Evolutionary conservation across 2,888 invertebrate genomes (phyloP).

Genomic region (Branchipolynoe longqiensis): DNA sequence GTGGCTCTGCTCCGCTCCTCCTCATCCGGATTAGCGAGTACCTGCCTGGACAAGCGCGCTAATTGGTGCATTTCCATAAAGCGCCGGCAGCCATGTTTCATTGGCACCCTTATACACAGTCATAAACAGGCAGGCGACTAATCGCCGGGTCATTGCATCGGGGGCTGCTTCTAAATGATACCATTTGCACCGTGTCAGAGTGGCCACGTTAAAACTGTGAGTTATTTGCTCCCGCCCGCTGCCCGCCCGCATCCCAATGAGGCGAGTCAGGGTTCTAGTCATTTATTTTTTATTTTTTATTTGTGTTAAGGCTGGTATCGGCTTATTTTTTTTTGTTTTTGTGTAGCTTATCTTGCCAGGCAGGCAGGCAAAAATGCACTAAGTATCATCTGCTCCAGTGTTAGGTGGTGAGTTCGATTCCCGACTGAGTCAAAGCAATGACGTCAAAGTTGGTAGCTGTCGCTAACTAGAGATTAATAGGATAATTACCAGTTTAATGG

Average conservation of each 20-base stretch:
- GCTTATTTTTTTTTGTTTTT: too few species aligned
- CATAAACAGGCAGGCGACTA: not conserved
- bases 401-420: too few species aligned
- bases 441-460: too few species aligned
- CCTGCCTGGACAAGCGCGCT: not conserved
- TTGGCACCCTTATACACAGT: not conserved
- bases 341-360: too few species aligned
- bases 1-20: not conserved
- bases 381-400: too few species aligned
- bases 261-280: not conserved
- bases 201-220: not conserved
- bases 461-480: too few species aligned
- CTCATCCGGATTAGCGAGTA: conserved; percentile 1
- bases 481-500: too few species aligned
- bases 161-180: not conserved
- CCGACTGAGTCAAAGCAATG: too few species aligned
- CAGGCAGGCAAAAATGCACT: too few species aligned
- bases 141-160: conserved; percentile 3
- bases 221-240: not conserved
- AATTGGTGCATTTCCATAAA: conserved; percentile 22
- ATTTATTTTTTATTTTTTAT: too few species aligned
- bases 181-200: not conserved
- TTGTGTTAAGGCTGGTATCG: too few species aligned
- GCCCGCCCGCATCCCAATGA: not conserved
- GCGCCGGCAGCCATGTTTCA: not conserved